Percentiles rank a stretch among this genome's conserved stretches.
Evolutionary conservation across 1,140 invertebrate species (phyloP).

Genomic region (Diorhabda elongata): DNA sequence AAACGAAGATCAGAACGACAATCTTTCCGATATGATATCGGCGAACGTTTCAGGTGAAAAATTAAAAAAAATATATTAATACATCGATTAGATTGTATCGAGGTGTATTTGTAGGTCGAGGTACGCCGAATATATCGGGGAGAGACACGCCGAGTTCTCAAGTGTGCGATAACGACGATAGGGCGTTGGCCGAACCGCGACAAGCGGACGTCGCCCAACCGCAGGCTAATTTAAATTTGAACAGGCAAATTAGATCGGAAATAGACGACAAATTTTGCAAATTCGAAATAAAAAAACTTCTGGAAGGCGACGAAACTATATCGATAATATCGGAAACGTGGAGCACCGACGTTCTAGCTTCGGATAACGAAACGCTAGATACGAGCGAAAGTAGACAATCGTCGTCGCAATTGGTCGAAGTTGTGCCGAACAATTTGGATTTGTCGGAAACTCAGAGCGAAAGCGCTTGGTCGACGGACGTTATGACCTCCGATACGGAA

Average conservation of each 20-base stretch:
- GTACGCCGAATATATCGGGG: conserved; percentile 73
- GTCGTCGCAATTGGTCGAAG: conserved; percentile 34
- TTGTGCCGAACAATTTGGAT: conserved; percentile 55
- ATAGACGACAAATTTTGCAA: conserved; percentile 99
- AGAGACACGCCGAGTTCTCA: conserved; percentile 93
- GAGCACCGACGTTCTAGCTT: conserved; percentile 94
- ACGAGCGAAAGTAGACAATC: conserved; percentile 56
- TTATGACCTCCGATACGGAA: conserved; percentile 91
- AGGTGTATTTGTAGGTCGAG: conserved; percentile 70
- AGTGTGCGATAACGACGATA: conserved; percentile 74
- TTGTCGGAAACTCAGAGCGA: conserved; percentile 89
- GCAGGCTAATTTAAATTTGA: conserved; percentile 36
- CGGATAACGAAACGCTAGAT: conserved; percentile 86
- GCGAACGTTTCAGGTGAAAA: conserved; percentile 83
- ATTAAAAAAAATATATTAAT: conserved; percentile 41
- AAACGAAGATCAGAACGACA: conserved; percentile 82
- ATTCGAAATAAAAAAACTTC: conserved; percentile 90
- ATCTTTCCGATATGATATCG: conserved; percentile 94
- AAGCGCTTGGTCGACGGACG: conserved; percentile 94
- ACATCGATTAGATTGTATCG: conserved; percentile 74
- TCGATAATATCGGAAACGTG: conserved; percentile 96
- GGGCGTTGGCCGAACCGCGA: conserved; percentile 48
- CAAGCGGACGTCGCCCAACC: conserved; percentile 54
- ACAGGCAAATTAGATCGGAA: conserved; percentile 81
- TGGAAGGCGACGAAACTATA: conserved; percentile 86